Evolutionary conservation across 2,797 vertebrate genomes (phyloP), one percentile per base, ranked within the genome.

Genomic region (Mastacembelus armatus): DNA sequence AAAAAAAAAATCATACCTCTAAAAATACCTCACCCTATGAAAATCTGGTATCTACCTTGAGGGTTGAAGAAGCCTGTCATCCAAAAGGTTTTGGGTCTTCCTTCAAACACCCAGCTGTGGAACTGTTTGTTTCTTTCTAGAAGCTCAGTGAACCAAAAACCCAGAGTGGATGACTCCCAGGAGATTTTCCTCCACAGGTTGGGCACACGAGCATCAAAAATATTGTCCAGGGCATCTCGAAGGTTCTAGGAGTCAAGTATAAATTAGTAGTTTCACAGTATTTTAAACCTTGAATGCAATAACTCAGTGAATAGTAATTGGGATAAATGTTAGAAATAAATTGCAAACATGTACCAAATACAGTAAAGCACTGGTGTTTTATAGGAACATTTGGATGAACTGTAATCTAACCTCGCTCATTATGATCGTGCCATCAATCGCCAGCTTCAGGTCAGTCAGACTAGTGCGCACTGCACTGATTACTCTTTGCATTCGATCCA

Each of bases 21-120:
- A 18, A 18, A 51, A 47, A 47, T 14, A 4, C 4, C 7, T 15
- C 18, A 48, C 2, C 47, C 4, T 33, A 38, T 6, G 27, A 55
- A 59, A 52, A 33, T 1, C 0, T 14, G 8, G 33, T 32, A 43
- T 80, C 51, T 88, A 95, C 95, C 95, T 76, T 96, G 95, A 4
- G 95, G 95, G 74, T 96, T 96, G 84, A 96, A 96, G 87, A 96
- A 96, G 47, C 95, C 95, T 0, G 95, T 94, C 91, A 96, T 96
- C 95, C 95, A 96, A 88, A 96, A 96, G 0, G 90, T 88, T 56
- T 87, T 91, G 51, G 95, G 95, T 65, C 94, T 92, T 49, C 94
- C 92, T 43, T 92, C 85, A 84, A 89, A 95, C 86, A 96, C 91
- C 95, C 95, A 96, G 15, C 58, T 47, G 30, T 89, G 64, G 74